phyloP scores from a whole-genome alignment of 2,888 invertebrate species.

The Cybosia mesomella region DNA sequence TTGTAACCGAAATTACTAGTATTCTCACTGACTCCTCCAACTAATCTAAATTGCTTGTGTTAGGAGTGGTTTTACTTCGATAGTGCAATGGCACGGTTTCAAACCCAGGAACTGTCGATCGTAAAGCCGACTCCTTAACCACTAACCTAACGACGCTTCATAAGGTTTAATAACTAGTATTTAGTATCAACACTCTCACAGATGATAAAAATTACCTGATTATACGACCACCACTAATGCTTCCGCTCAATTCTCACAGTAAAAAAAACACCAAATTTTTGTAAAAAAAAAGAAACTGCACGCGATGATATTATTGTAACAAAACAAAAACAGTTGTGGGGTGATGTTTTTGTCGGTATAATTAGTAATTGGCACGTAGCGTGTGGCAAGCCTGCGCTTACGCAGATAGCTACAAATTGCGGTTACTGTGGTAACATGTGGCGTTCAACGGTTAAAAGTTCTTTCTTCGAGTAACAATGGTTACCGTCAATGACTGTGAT shows the following conservation, averaged over 20 bases:
- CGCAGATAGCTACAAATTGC: slow-evolving; percentile 48
- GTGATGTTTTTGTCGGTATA: slow-evolving; percentile 63
- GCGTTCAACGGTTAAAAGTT: slow-evolving; percentile 39
- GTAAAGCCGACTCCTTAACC: too few relatives aligned
- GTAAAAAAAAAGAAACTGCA: slow-evolving; percentile 33
- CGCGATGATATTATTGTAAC: slow-evolving; percentile 49
- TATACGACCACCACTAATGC: slow-evolving; percentile 26
- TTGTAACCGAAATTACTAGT: too few relatives aligned
- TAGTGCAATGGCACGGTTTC: too few relatives aligned
- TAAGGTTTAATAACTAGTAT: background rate
- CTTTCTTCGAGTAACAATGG: slow-evolving; percentile 26
- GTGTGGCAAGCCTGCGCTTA: slow-evolving; percentile 62
- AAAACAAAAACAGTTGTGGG: slow-evolving; percentile 48
- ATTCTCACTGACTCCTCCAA: too few relatives aligned
- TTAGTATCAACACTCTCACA: background rate
- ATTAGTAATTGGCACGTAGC: slow-evolving; percentile 80
- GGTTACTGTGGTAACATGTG: slow-evolving; percentile 49
- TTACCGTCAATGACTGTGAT: background rate
- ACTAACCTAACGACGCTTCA: too few relatives aligned
- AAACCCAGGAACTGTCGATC: too few relatives aligned
- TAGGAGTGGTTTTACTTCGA: too few relatives aligned
- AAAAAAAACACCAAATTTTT: slow-evolving; percentile 19
- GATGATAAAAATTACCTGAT: background rate
- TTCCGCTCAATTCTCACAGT: slow-evolving; percentile 18
- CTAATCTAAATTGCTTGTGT: too few relatives aligned